Evolutionary conservation across 1,140 invertebrate species (phyloP), one percentile per base, ranked within the genome.

Genomic region (Drosophila athabasca): DNA sequence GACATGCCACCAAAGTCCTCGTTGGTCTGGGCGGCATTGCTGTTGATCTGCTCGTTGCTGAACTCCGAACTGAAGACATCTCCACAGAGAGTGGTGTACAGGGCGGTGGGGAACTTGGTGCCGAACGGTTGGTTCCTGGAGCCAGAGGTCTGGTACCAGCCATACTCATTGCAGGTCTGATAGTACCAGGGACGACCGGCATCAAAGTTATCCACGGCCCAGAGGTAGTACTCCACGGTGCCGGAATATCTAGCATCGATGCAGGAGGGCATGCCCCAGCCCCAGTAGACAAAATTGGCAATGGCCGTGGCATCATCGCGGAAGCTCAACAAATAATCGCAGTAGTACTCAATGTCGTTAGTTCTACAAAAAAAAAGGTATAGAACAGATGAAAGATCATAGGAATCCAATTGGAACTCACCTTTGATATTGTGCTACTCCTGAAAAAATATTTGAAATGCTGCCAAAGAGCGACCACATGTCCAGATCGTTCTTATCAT

Each of bases 131-230:
- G 94, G 19, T 94, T 92, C 0, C 77, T 68, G 0, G 93, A 93
- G 60, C 94, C 94, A 0, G 95, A 94, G 1, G 95, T 95, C 92
- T 97, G 96, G 91, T 94, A 97, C 92, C 95, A 97, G 31, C 96
- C 96, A 80, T 95, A 97, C 91, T 97, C 96, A 11, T 95, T 95
- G 91, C 96, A 97, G 0, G 96, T 97, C 91, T 97, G 96, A 79
- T 96, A 97, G 24, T 93, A 94, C 96, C 96, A 97, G 46, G 95
- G 94, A 7, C 95, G 93, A 61, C 90, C 65, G 24, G 71, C 41
- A 22, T 61, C 70, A 13, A 66, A 73, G 17, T 78, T 26, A 0
- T 78, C 48, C 45, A 88, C 71, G 11, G 35, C 67, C 45, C 55
- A 65, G 3, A 69, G 51, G 53, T 84, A 90, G 61, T 84, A 90